Base-by-base conservation (phyloP, 2,797 vertebrate genomes). In the Spondyliosoma cantharus region DNA sequence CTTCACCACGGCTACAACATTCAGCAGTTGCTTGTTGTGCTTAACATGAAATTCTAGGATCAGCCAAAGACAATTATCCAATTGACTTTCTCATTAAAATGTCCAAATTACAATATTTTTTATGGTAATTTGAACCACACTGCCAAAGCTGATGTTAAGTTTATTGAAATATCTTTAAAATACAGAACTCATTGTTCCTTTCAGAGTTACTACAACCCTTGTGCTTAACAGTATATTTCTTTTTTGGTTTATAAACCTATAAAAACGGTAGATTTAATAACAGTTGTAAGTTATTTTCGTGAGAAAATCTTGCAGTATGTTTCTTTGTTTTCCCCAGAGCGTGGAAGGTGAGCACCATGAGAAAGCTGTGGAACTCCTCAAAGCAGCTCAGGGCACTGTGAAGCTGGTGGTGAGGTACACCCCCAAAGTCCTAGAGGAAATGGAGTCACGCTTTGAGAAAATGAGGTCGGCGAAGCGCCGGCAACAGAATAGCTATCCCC, bases 391-490 rank as follows among this genome's bases (percentile, higher is more conserved):
- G 92, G 97, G 98, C 9, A 98, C 98, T 63, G 98, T 99, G 73
- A 99, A 99, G 80, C 92, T 99, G 85, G 98, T 99, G n/a, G 98
- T 99, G 50, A 95, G 98, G 46, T 99, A 99, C 89, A 99, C 98
- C 22, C 98, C 98, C 6, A 97, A 97, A 87, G 98, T 99, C 81
- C 93, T 99, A 11, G 98, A 99, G 93, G 98, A 99, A 84, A 99
- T 99, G 98, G 98, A 99, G 90, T 98, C 97, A 0, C 97, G 97
- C 84, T 99, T 99, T 92, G 97, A 99, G 91, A 99, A 99, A 95
- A 97, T 99, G 97, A 96, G 98, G 93, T 98, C 98, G 0, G 98
- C 97, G 22, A 99, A 98, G 92, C 97, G 98, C 93, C 96, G 97
- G 76, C 98, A 99, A 94, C 97, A 99, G 93, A 99, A 98, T 92